phyloP scores from a whole-genome alignment of 92 coral and sea anemone species.

The Siderastrea siderea region DNA sequence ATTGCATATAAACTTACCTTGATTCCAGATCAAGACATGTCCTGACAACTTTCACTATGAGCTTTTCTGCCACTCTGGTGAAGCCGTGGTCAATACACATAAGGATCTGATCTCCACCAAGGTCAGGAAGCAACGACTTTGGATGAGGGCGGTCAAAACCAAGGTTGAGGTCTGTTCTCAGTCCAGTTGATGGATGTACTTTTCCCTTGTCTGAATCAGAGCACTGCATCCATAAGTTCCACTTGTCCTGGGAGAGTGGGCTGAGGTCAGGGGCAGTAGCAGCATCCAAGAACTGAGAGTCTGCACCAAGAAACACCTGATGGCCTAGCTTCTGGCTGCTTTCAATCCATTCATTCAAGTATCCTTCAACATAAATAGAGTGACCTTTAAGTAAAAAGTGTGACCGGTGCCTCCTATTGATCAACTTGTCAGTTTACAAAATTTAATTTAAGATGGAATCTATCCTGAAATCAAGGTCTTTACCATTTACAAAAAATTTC shows the following conservation, averaged over 20 bases:
- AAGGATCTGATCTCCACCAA: neutral
- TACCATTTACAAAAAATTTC: too few species aligned
- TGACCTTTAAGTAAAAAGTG: too few species aligned
- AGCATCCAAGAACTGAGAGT: conserved; percentile 29
- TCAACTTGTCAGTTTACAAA: neutral
- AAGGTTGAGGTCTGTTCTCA: neutral
- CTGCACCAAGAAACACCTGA: conserved; percentile 27
- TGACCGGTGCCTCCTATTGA: neutral
- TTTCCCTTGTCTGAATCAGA: neutral
- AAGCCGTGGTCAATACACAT: conserved; percentile 36
- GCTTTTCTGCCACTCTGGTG: conserved; percentile 5
- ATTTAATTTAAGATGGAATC: too few species aligned
- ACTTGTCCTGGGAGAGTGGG: conserved; percentile 20
- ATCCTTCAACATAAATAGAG: neutral
- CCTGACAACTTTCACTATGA: neutral
- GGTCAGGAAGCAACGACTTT: conserved; percentile 13
- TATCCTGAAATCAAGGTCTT: too few species aligned
- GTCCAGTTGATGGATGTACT: neutral
- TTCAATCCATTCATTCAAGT: conserved; percentile 1
- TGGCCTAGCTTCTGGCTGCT: conserved; percentile 1
- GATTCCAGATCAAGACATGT: conserved; percentile 1
- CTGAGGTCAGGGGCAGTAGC: conserved; percentile 17
- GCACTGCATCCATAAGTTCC: conserved; percentile 16
- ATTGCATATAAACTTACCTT: neutral
- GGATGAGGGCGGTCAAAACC: conserved; percentile 5